Percentiles rank a stretch among this genome's conserved stretches.
phyloP scores from a whole-genome alignment of 2,797 vertebrate species.

The Manis pentadactyla region DNA sequence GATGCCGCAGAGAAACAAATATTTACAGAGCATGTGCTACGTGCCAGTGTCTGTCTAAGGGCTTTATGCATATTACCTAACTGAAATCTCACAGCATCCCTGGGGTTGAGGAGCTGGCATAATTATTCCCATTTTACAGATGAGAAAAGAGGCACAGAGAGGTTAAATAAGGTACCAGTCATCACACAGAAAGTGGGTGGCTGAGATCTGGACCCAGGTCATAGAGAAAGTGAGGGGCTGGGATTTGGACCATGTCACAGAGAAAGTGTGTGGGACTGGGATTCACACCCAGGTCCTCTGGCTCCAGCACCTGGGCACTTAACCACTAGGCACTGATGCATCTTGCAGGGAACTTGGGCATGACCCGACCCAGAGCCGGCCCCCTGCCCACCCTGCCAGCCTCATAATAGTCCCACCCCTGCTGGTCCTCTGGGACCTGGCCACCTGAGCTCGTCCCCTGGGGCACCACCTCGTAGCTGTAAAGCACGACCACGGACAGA shows the following conservation, averaged over 20 bases:
- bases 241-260: no score
- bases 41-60: not conserved
- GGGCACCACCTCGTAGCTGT: not conserved
- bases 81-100: not conserved
- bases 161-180: not conserved
- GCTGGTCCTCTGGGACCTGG: conserved; percentile 36
- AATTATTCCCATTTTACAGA: not conserved
- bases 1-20: not conserved
- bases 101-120: not conserved
- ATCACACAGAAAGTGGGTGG: not conserved
- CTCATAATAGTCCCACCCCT: no score
- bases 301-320: not conserved
- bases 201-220: not conserved
- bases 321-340: not conserved
- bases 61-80: not conserved
- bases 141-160: not conserved
- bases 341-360: not conserved
- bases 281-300: not conserved
- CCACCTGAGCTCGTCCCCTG: not conserved
- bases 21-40: no score
- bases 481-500: not conserved
- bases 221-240: no score
- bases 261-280: no score
- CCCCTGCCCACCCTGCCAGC: not conserved
- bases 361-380: not conserved